Percentiles rank a stretch among this genome's conserved stretches.
phyloP scores from a whole-genome alignment of 2,888 invertebrate genomes.

The Gymnosoma rotundatum region DNA sequence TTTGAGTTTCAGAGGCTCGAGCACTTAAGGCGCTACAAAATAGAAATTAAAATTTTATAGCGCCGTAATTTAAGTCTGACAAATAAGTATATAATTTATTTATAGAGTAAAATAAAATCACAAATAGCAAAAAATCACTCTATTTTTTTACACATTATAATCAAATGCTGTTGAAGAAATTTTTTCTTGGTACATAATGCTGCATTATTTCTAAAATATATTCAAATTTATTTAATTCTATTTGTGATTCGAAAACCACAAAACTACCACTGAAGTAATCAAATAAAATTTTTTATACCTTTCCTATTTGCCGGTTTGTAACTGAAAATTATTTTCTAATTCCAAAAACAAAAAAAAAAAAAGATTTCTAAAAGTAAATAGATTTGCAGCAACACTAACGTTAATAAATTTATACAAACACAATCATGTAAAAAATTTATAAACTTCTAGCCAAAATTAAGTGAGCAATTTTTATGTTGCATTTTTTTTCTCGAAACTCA shows the following conservation, averaged over 20 bases:
- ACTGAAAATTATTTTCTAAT: conserved; percentile 57
- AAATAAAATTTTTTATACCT: conserved; percentile 35
- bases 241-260: conserved; percentile 53
- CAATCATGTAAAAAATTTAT: conserved; percentile 51
- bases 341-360: conserved; percentile 11
- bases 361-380: neutral
- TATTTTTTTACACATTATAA: too few relatives aligned
- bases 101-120: too few relatives aligned
- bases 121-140: too few relatives aligned
- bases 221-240: conserved; percentile 17
- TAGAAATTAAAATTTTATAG: too few relatives aligned
- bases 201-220: too few relatives aligned
- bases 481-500: conserved; percentile 41
- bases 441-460: conserved; percentile 69
- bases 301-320: conserved; percentile 49
- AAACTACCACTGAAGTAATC: conserved; percentile 59
- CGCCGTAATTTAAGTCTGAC: too few relatives aligned
- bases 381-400: neutral
- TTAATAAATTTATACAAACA: conserved; percentile 28
- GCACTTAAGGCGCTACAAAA: too few relatives aligned
- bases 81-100: too few relatives aligned
- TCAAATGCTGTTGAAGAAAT: too few relatives aligned
- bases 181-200: too few relatives aligned
- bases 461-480: conserved; percentile 57
- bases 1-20: too few relatives aligned